These are phyloP conservation scores for Bradysia coprophila DNA, from an alignment of 1,140 invertebrate species.

Conservation along the genomic window DNA sequence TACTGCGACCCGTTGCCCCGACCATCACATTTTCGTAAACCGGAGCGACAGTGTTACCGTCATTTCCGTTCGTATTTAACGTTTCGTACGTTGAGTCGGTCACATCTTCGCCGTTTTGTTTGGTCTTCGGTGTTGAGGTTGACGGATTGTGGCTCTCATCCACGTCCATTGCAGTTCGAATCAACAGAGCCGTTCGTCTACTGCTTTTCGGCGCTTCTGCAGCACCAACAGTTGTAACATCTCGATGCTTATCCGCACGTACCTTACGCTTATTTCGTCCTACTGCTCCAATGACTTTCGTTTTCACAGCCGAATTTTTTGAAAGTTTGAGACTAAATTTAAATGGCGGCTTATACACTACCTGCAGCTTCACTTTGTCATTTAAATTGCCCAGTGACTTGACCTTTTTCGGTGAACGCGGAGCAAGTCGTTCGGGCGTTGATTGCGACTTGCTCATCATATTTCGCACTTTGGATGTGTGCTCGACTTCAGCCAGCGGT, in stretches of 20 bases:
- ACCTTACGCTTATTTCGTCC: not conserved
- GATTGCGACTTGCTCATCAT: constrained; percentile 22
- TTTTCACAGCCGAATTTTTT: constrained; percentile 38
- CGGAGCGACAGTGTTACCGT: not conserved
- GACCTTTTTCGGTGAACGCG: constrained; percentile 20
- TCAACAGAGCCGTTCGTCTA: not conserved
- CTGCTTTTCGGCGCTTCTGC: not conserved
- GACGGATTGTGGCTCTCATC: not conserved
- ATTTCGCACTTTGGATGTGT: constrained; percentile 12
- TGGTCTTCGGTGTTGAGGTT: not conserved
- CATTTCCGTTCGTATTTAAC: not conserved
- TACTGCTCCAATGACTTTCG: constrained; percentile 14
- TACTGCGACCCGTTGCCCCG: not conserved
- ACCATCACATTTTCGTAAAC: not conserved
- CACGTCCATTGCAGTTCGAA: not conserved
- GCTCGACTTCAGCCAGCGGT: constrained; percentile 41
- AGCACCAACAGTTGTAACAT: not conserved
- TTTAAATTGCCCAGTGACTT: constrained; percentile 23
- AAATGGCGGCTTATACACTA: constrained; percentile 71
- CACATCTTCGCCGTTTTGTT: not conserved
- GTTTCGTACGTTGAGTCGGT: not conserved
- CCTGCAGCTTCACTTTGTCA: constrained; percentile 54
- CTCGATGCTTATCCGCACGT: not conserved
- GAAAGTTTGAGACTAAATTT: constrained; percentile 63
- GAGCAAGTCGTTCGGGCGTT: constrained; percentile 16